A percentile compares a stretch with the other conserved stretches of the same genome.
Evolutionary conservation across 2,888 invertebrate species (phyloP).

Genomic region (Aporophyla nigra): DNA sequence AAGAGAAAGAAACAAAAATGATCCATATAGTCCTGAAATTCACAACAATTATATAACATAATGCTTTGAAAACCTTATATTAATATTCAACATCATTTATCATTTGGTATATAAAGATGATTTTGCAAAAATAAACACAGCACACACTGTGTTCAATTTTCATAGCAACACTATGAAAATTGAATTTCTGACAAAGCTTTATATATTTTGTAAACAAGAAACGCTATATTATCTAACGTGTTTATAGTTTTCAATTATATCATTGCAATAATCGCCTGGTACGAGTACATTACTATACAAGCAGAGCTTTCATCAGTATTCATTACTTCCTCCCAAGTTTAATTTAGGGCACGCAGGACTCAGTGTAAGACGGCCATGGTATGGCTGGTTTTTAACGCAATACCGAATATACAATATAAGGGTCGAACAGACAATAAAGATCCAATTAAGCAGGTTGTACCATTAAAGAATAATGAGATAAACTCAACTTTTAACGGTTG

Average conservation of each 20-base stretch:
- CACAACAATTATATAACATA: too few relatives aligned
- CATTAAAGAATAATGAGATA: slow-evolving; percentile 39
- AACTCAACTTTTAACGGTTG: slow-evolving; percentile 9
- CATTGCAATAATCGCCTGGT: not conserved
- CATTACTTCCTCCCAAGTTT: not conserved
- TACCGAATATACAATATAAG: not conserved
- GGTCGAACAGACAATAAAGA: not conserved
- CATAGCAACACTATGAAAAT: not conserved
- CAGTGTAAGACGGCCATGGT: not conserved
- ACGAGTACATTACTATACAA: not conserved
- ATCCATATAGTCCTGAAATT: too few relatives aligned
- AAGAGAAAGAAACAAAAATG: too few relatives aligned
- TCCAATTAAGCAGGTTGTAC: slow-evolving; percentile 22
- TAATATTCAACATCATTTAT: too few relatives aligned
- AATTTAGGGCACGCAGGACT: not conserved
- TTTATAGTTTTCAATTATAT: not conserved
- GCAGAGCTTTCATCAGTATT: not conserved
- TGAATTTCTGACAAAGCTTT: not conserved
- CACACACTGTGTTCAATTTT: too few relatives aligned
- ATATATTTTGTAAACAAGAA: not conserved
- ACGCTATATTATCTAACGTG: not conserved
- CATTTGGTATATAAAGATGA: too few relatives aligned
- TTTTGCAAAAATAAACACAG: too few relatives aligned
- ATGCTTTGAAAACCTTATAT: too few relatives aligned
- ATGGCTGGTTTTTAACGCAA: slow-evolving; percentile 6